A percentile compares a stretch with the other conserved stretches of the same genome.
These are phyloP conservation scores for Aphis gossypii DNA, from an alignment of 1,140 invertebrate species.

Conservation along the genomic window DNA sequence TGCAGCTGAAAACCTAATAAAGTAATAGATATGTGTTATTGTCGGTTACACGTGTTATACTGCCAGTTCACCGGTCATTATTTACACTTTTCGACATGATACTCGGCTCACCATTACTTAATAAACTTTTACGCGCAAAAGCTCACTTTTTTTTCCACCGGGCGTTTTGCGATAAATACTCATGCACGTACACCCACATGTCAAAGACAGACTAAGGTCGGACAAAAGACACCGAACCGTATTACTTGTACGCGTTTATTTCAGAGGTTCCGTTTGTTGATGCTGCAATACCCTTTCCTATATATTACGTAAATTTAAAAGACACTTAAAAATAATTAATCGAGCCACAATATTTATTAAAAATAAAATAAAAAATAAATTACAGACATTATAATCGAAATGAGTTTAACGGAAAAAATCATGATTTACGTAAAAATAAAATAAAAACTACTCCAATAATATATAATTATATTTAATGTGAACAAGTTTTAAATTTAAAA, in stretches of 20 bases:
- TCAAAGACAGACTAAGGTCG: slow-evolving; percentile 21
- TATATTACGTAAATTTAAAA: not conserved
- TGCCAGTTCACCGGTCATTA: not conserved
- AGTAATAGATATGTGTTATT: not conserved
- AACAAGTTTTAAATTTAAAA: not conserved
- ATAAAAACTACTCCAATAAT: not conserved
- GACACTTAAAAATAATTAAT: slow-evolving; percentile 32
- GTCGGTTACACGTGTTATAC: slow-evolving; percentile 5
- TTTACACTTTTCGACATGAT: slow-evolving; percentile 20
- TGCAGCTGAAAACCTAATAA: not conserved
- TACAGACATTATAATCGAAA: not conserved
- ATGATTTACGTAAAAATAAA: not conserved
- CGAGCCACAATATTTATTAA: not conserved
- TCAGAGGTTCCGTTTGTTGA: not conserved
- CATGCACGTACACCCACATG: slow-evolving; percentile 22
- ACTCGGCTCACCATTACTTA: not conserved
- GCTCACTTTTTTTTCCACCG: not conserved
- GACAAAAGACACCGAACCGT: slow-evolving; percentile 4
- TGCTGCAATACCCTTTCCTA: not conserved
- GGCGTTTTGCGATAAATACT: slow-evolving; percentile 8
- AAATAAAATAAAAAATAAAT: not conserved
- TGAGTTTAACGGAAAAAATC: not conserved
- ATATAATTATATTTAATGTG: not conserved
- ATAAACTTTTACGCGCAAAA: not conserved
- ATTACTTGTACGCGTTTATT: slow-evolving; percentile 18